A percentile compares a stretch with the other conserved stretches of the same genome.
These are phyloP conservation scores for Mastigias papua DNA, from an alignment of 30 jellyfish, hydroid and myxozoan genomes.

Conservation along the genomic window DNA sequence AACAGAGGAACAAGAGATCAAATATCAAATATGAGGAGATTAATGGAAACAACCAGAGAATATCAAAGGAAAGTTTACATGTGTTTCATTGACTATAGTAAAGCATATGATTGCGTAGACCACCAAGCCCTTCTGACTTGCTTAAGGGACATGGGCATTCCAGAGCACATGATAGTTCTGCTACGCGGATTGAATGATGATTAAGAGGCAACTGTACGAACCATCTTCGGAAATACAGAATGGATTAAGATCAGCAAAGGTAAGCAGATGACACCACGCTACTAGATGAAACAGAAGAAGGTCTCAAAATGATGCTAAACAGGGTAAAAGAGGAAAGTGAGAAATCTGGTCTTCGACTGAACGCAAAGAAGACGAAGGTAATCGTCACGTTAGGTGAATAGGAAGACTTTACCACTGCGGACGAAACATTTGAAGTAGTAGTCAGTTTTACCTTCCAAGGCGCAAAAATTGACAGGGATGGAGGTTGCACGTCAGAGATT, in stretches of 20 bases:
- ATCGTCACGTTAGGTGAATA: neutral
- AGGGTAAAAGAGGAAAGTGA: neutral
- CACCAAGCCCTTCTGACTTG: slow-evolving; percentile 28
- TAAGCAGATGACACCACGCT: slow-evolving; percentile 28
- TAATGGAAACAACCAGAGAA: slow-evolving; percentile 40
- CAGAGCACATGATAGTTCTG: slow-evolving; percentile 39
- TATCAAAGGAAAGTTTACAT: neutral
- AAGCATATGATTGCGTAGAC: slow-evolving; percentile 33
- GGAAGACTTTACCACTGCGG: neutral
- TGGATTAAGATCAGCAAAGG: slow-evolving; percentile 28
- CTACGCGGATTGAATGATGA: neutral
- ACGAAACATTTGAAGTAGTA: neutral
- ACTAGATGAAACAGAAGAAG: slow-evolving; percentile 3
- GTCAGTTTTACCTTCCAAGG: neutral
- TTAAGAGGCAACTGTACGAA: slow-evolving; percentile 10
- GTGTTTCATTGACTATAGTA: slow-evolving; percentile 11
- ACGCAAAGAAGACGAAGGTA: slow-evolving; percentile 18
- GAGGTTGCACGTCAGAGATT: slow-evolving; percentile 7
- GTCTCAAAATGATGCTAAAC: neutral
- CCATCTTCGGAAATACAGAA: neutral
- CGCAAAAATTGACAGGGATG: neutral
- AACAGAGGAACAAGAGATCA: slow-evolving; percentile 20
- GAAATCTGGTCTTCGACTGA: neutral
- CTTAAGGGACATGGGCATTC: slow-evolving; percentile 41
- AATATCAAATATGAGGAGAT: neutral